Evolutionary conservation across 53 echinoderm and acorn worm species (phyloP), one percentile per base, ranked within the genome.

Genomic region (Holothuria scabra): DNA sequence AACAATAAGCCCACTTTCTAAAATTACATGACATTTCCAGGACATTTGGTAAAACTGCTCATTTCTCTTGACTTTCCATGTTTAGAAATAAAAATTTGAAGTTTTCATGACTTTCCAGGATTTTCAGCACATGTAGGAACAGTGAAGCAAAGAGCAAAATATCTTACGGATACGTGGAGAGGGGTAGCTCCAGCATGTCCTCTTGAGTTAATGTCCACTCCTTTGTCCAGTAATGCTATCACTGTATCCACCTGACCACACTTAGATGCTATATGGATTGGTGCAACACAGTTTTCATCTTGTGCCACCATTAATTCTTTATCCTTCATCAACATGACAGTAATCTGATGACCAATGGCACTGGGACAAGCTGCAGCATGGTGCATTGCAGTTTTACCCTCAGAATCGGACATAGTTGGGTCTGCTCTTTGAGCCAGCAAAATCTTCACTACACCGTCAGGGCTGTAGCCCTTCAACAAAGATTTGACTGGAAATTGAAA

Each of bases 91-190:
- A n/a, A n/a, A n/a, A n/a, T n/a, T n/a, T n/a, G n/a, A n/a, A n/a
- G n/a, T n/a, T n/a, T n/a, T n/a, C n/a, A n/a, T n/a, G n/a, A n/a
- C n/a, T n/a, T n/a, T n/a, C n/a, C n/a, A n/a, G n/a, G n/a, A n/a
- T n/a, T n/a, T n/a, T n/a, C n/a, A n/a, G n/a, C n/a, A n/a, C n/a
- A n/a, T n/a, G n/a, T n/a, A n/a, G n/a, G n/a, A n/a, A n/a, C n/a
- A n/a, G n/a, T n/a, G n/a, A 41, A 41, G 41, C 41, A 41, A 41
- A 41, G 10, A 0, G 46, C 16, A 12, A 13, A 8, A 60, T 1
- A 83, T 87, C 97, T 94, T 70, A 97, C 97, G 41, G 97, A 94
- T n/a, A 97, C 62, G 84, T 97, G 97, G 0, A 97, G 89, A 6
- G 97, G 94, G 13, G 97, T 97, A 7, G 90, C 32, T 16, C 97